Evolutionary conservation across 2,113 vertebrate genomes (phyloP).

Genomic region (Leptobrachium ailaonicum): DNA sequence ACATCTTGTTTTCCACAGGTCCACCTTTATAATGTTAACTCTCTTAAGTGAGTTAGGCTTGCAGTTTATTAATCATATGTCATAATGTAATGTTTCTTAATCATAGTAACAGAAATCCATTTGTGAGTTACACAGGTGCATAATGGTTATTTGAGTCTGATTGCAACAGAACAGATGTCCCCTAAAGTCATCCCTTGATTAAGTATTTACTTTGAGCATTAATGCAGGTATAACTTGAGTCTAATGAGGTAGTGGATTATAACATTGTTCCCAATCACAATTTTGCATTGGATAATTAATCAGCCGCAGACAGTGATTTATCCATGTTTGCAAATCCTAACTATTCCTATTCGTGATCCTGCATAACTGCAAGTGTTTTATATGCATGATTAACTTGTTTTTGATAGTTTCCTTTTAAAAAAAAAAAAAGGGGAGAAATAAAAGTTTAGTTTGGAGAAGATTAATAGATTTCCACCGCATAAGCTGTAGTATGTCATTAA

Average conservation of each 20-base stretch:
- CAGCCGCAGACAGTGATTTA: slow-evolving; percentile 35
- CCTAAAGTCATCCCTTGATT: background rate
- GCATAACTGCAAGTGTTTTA: slow-evolving; percentile 28
- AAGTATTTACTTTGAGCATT: background rate
- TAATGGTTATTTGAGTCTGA: no score
- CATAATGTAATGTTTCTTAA: no score
- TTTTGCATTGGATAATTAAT: slow-evolving; percentile 13
- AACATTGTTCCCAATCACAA: slow-evolving; percentile 8
- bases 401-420: slow-evolving; percentile 29
- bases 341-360: slow-evolving; percentile 18
- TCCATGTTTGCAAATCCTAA: slow-evolving; percentile 27
- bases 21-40: no score
- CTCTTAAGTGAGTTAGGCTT: no score
- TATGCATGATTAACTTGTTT: slow-evolving; percentile 33
- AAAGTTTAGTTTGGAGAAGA: slow-evolving; percentile 30
- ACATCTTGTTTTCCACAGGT: no score
- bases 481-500: slow-evolving; percentile 33
- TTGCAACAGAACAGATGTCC: background rate
- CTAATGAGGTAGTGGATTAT: background rate
- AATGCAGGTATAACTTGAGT: background rate
- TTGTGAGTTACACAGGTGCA: no score
- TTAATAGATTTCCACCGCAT: slow-evolving; percentile 26
- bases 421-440: slow-evolving; percentile 12
- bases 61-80: no score
- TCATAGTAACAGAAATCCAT: no score